Conservation (phyloP, 2,113 vertebrate species). For the Sprattus sprattus region DNA sequence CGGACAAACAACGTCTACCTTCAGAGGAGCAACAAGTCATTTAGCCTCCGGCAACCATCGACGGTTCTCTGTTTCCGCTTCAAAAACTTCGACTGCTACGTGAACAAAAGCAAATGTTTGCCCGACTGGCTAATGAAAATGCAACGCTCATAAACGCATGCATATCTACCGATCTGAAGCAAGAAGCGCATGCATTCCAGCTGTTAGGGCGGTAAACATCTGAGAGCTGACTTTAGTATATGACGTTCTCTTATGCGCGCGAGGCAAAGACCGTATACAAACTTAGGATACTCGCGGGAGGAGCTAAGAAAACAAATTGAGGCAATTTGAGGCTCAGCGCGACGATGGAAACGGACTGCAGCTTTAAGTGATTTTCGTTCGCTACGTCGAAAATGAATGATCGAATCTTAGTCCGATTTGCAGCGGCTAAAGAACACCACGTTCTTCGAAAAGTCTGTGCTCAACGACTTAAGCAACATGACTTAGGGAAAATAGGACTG, state of each 20-base stretch:
- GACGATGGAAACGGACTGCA: neutral
- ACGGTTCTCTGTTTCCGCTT: neutral
- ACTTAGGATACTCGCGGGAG: neutral
- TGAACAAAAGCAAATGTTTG: neutral
- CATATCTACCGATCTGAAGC: neutral
- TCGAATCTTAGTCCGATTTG: neutral
- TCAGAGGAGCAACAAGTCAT: constrained; percentile 2
- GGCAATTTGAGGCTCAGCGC: neutral
- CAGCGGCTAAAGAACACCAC: neutral
- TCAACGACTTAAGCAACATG: neutral
- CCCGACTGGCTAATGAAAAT: neutral
- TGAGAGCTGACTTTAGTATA: neutral
- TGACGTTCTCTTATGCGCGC: neutral
- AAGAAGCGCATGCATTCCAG: neutral
- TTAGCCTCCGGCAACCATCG: neutral
- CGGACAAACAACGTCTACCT: neutral
- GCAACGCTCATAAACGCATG: neutral
- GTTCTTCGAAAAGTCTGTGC: neutral
- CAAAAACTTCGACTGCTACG: neutral
- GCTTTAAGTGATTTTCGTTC: neutral
- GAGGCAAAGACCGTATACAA: neutral
- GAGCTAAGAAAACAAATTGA: neutral
- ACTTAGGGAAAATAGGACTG: neutral
- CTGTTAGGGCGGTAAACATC: constrained; percentile 8
- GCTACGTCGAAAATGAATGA: neutral